Percentiles rank a stretch among this genome's conserved stretches.
These are phyloP conservation scores for Eulithis testata DNA, from an alignment of 2,888 invertebrate species.

Conservation along the genomic window DNA sequence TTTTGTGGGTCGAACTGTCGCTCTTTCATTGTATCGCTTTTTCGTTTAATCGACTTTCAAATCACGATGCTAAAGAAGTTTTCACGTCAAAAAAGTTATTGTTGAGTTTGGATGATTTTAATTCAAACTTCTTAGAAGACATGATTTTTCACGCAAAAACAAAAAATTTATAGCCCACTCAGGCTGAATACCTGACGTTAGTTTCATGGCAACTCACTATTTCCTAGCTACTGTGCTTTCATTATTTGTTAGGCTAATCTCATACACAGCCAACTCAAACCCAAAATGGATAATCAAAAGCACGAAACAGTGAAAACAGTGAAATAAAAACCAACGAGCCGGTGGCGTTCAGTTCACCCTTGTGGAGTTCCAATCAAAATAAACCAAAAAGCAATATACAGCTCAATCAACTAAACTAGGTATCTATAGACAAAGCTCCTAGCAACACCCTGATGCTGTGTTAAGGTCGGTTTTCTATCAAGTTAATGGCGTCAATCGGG, in stretches of 20 bases:
- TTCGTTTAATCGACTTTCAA: too few relatives aligned
- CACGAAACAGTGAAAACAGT: not conserved
- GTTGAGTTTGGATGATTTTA: not conserved
- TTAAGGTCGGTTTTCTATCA: not conserved
- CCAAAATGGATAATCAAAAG: conserved; percentile 16
- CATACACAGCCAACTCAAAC: not conserved
- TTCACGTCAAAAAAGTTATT: too few relatives aligned
- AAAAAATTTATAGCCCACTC: too few relatives aligned
- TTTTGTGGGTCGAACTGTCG: too few relatives aligned
- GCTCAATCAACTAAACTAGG: conserved; percentile 25
- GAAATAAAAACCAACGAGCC: conserved; percentile 14
- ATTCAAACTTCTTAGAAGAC: too few relatives aligned
- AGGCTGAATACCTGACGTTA: too few relatives aligned
- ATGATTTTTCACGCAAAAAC: too few relatives aligned
- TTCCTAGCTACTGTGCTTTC: too few relatives aligned
- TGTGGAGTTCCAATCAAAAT: conserved; percentile 25
- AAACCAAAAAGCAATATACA: conserved; percentile 22
- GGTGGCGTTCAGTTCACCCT: conserved; percentile 6
- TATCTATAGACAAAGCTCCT: conserved; percentile 22
- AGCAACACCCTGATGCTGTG: conserved; percentile 32
- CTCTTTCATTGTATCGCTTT: too few relatives aligned
- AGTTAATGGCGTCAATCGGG: not conserved
- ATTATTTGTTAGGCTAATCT: not conserved
- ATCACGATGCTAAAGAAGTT: too few relatives aligned
- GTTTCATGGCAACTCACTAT: too few relatives aligned